Conservation (phyloP, 2,113 vertebrate species). For the Atherinomorus stipes region DNA sequence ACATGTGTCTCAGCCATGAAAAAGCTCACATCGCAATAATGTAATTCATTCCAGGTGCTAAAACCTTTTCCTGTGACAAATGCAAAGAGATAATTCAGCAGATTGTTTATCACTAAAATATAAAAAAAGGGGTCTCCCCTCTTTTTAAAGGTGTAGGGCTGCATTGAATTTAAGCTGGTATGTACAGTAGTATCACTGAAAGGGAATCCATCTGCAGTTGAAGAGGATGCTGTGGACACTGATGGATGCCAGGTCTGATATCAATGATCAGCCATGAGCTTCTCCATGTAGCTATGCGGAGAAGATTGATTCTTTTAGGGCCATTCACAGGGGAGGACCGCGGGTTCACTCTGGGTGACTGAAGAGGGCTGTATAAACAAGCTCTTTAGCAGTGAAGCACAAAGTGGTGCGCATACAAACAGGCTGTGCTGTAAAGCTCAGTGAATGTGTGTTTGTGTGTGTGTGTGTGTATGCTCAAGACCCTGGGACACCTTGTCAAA, state of each 20-base stretch:
- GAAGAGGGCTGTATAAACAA: conserved; percentile 75
- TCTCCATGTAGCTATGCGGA: conserved; percentile 22
- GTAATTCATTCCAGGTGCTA: conserved; percentile 46
- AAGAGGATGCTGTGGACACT: conserved; percentile 40
- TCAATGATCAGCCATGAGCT: background rate
- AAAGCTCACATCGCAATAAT: conserved; percentile 23
- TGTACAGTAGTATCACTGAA: conserved; percentile 22
- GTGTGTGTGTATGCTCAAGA: conserved; percentile 31
- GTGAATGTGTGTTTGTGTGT: conserved; percentile 45
- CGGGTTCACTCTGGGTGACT: conserved; percentile 68
- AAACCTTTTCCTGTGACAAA: conserved; percentile 49
- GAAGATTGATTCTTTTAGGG: conserved; percentile 53
- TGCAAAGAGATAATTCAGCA: conserved; percentile 31
- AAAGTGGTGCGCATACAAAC: conserved; percentile 69
- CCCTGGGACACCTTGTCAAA: conserved; percentile 66
- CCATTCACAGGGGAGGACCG: conserved; percentile 46
- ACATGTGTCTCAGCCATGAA: conserved; percentile 48
- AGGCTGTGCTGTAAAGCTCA: conserved; percentile 43
- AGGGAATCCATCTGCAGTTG: conserved; percentile 15
- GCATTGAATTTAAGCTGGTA: background rate
- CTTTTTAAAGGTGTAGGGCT: background rate
- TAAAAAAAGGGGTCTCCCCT: too few species aligned
- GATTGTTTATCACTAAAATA: conserved; percentile 11
- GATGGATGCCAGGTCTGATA: conserved; percentile 36
- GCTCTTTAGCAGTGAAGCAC: conserved; percentile 68